Conservation (phyloP, 2,797 vertebrate species). For the Macropus fuliginosus region DNA sequence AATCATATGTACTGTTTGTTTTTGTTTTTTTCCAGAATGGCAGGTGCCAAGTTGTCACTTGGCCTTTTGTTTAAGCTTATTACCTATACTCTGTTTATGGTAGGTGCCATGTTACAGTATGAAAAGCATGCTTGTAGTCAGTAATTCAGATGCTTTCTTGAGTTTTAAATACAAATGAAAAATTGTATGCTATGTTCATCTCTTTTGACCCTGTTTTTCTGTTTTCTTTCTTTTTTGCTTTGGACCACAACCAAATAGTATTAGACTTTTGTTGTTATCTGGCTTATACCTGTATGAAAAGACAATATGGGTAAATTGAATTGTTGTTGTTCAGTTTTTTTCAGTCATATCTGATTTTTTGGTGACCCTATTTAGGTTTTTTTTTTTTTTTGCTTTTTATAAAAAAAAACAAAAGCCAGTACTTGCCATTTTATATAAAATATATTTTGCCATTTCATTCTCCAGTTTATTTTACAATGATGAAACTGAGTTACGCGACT, state of each 20-base stretch:
- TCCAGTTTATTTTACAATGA: no score
- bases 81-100: not conserved
- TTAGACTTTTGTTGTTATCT: not conserved
- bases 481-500: not conserved
- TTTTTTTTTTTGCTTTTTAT: not conserved
- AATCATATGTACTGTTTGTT: not conserved
- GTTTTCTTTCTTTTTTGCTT: not conserved
- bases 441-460: no score
- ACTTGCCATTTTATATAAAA: no score
- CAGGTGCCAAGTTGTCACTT: not conserved
- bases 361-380: not conserved
- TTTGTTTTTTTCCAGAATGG: not conserved
- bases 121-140: not conserved
- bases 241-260: not conserved
- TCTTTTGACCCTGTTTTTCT: not conserved
- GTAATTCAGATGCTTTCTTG: not conserved
- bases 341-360: not conserved
- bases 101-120: not conserved
- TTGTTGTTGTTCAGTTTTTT: not conserved
- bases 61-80: not conserved
- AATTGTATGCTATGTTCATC: not conserved
- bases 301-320: not conserved
- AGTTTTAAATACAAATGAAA: not conserved
- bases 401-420: no score
- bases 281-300: not conserved